Percentiles rank a stretch among this genome's conserved stretches.
phyloP scores from a whole-genome alignment of 2,797 vertebrate genomes.

The Urophycis tenuis region DNA sequence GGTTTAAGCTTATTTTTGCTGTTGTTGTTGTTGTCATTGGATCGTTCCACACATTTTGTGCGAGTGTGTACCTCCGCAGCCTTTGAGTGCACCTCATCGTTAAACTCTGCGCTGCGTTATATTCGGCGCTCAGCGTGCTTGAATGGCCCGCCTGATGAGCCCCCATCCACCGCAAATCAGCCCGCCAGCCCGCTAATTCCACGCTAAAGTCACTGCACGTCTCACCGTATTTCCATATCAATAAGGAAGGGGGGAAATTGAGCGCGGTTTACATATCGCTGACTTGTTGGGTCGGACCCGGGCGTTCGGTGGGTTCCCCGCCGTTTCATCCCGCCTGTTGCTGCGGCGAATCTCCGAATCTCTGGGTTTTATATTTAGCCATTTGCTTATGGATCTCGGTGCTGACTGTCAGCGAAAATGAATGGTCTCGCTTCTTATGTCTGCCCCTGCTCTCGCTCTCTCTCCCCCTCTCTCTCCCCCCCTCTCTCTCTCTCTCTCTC shows the following conservation, averaged over 20 bases:
- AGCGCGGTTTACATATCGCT: conserved; percentile 17
- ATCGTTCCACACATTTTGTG: neutral
- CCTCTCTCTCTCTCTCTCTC: conserved; percentile 9
- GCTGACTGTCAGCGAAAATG: conserved; percentile 71
- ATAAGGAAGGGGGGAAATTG: neutral
- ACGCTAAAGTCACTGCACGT: neutral
- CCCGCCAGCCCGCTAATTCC: neutral
- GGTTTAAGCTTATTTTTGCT: no score
- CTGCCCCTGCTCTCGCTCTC: conserved; percentile 43
- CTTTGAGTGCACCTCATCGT: neutral
- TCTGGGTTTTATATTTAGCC: conserved; percentile 66
- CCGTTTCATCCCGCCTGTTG: conserved; percentile 35
- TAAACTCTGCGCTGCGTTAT: neutral
- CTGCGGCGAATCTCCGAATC: conserved; percentile 54
- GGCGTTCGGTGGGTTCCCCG: conserved; percentile 32
- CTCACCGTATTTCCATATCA: conserved; percentile 5
- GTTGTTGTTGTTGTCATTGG: no score
- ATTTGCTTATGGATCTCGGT: conserved; percentile 64
- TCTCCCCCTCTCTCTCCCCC: conserved; percentile 45
- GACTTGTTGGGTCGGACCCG: conserved; percentile 25
- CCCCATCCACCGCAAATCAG: neutral
- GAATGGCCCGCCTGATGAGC: neutral
- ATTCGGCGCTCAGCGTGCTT: neutral
- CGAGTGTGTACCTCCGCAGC: neutral
- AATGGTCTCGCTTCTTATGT: conserved; percentile 61